Base-by-base conservation (phyloP, 2,888 invertebrate species). In the Tillus elongatus region DNA sequence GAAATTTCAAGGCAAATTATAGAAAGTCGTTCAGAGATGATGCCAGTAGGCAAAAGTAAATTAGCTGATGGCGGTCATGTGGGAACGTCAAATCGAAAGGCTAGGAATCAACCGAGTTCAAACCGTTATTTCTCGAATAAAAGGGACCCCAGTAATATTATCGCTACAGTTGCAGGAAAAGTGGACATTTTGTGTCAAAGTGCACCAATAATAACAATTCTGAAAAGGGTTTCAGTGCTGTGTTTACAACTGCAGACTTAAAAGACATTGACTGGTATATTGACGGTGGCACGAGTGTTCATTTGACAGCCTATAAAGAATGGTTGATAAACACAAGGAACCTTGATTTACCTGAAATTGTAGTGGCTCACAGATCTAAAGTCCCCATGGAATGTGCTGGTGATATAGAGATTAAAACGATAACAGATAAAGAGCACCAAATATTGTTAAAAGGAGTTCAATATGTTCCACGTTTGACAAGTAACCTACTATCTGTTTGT, bases 191-290 rank as follows among this genome's bases (percentile, higher is more conserved):
- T 10, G 15, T 15, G 32, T 32, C 15, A 15, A 32, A 32, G 15
- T 32, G 32, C n/a, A 14, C 15, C 13, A 19, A 19, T 19, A 19
- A 19, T n/a, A 19, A 19, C n/a, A 32, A 32, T 26, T 6, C 26
- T 19, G 26, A 34, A 11, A 11, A 9, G 11, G 19, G n/a, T n/a
- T n/a, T n/a, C n/a, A n/a, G 42, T 44, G 52, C 44, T 14, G 50
- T 50, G 31, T 48, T 49, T 38, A 34, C 45, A 12, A 52, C 38
- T 26, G 43, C 36, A 15, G 32, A 43, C 15, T 50, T 44, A 35
- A 39, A 47, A n/a, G 48, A 44, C 11, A 31, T 30, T n/a, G 54
- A 56, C 15, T 57, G 50, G 46, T 57, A 54, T 28, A 13, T 54
- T 1, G 54, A 57, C 35, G 47, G 48, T 4, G 56, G 53, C 3